Base-by-base conservation (phyloP, 30 jellyfish, hydroid and myxozoan species). In the Catostylus mosaicus region DNA sequence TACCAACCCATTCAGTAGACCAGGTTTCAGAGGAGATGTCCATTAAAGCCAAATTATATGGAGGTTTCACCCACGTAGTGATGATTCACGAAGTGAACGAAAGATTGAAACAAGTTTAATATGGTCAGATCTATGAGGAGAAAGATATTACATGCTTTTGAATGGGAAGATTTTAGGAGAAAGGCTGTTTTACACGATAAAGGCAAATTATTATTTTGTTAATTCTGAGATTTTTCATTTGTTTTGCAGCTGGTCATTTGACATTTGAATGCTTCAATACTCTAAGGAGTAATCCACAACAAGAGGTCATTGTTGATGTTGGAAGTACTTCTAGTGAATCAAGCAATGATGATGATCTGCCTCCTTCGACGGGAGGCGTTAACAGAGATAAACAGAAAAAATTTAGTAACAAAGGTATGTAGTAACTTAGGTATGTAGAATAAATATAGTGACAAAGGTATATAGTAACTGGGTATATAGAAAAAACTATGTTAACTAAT, bases 211-310 rank as follows among this genome's bases (percentile, higher is more conserved):
- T n/a, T n/a, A n/a, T n/a, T n/a, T n/a, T n/a, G n/a, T n/a, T n/a
- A n/a, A n/a, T n/a, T n/a, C n/a, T n/a, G 56, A 43, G 16, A 43
- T 6, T 43, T 43, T 43, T 43, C 16, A 6, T 10, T 22, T 47
- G 16, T 1, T 38, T 77, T 75, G 52, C 68, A 86, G 96, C 96
- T 76, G 96, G 96, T 26, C 96, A 86, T 59, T 38, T 86, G 23
- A 23, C 96, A 57, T 86, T 47, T 77, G 90, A 86, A 68, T 86
- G 96, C 78, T 86, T 75, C 86, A 86, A 86, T 52, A 86, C 96
- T 29, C 18, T 86, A 29, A 50, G 83, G 47, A 48, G 74, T 23
- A 86, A 86, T 34, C 96, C 96, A 32, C 81, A 86, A 33, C 90
- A 77, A 51, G 96, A 86, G 61, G 90, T 86, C 3, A 56, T 86